Base-by-base conservation (phyloP, 2,888 invertebrate genomes). In the Schizaphis graminum region DNA sequence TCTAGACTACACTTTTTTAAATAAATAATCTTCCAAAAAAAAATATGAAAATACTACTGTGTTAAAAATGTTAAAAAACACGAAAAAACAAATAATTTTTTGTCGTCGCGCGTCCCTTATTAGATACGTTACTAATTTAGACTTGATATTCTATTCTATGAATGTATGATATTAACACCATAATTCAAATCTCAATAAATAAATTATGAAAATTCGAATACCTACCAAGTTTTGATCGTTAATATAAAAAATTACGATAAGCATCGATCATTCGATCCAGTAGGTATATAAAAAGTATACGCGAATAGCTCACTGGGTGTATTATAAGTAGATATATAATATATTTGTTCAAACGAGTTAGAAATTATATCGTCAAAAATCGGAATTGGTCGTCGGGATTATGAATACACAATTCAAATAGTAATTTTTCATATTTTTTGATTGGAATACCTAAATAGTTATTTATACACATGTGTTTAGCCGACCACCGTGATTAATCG, bases 401-500 rank as follows among this genome's bases (percentile, higher is more conserved):
- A 53, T 35, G 35, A 16, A 49, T 88, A 53, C 35, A n/a, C 8
- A 26, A 41, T 56, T n/a, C n/a, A 87, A 87, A 87, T 57, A 47
- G 85, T 61, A 24, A 35, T 92, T 92, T 92, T 86, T 92, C 57
- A 92, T 57, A 35, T 57, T 86, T 86, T 86, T 86, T n/a, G 47
- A 47, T 47, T 57, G n/a, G 86, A 86, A 47, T 85, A 49, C 61
- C 8, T 41, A 87, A 67, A 92, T 87, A 92, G 10, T 92, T 61
- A 49, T 92, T 21, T n/a, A 35, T n/a, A 49, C 41, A 84, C 21
- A 61, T 35, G 35, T 67, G 57, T 67, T 92, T n/a, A 35, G 4
- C 16, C 41, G 92, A 92, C 92, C 87, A 87, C 87, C 67, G 41
- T 88, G 92, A 49, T 92, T 88, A 92, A 87, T 92, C 61, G 67